phyloP scores from a whole-genome alignment of 2,888 invertebrate genomes.

The Drosophila pegasa region DNA sequence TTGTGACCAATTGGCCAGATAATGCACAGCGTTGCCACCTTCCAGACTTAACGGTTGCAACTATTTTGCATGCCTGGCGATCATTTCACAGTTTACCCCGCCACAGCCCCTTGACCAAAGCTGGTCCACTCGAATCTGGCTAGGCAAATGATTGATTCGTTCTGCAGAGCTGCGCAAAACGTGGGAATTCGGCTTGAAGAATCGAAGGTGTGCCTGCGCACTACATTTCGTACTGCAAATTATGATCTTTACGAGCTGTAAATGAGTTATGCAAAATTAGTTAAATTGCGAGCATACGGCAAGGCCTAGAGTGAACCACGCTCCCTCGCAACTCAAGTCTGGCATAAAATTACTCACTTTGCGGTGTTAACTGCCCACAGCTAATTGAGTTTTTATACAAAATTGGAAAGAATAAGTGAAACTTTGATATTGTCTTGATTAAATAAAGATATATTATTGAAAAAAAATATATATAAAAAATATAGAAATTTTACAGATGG shows the following conservation, averaged over 20 bases:
- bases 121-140: slow-evolving; percentile 25
- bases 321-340: not conserved
- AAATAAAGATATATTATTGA: not conserved
- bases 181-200: slow-evolving; percentile 76
- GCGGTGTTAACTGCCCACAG: slow-evolving; percentile 15
- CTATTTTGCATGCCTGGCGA: slow-evolving; percentile 56
- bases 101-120: slow-evolving; percentile 21
- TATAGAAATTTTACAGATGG: not conserved
- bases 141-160: slow-evolving; percentile 76
- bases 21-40: slow-evolving; percentile 45
- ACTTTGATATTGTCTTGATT: not conserved
- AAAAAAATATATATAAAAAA: not conserved
- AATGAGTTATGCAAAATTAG: slow-evolving; percentile 67
- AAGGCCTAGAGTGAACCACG: slow-evolving; percentile 26
- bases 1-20: slow-evolving; percentile 73
- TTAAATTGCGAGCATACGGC: slow-evolving; percentile 43
- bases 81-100: not conserved
- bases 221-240: slow-evolving; percentile 65
- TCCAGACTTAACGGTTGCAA: slow-evolving; percentile 56
- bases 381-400: slow-evolving; percentile 11
- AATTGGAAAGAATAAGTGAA: not conserved
- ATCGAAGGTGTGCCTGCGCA: slow-evolving; percentile 76
- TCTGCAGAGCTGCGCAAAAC: slow-evolving; percentile 65
- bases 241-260: slow-evolving; percentile 66
- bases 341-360: slow-evolving; percentile 24